Evolutionary conservation across 2,113 vertebrate genomes (phyloP).

Genomic region (Siniperca knerii): DNA sequence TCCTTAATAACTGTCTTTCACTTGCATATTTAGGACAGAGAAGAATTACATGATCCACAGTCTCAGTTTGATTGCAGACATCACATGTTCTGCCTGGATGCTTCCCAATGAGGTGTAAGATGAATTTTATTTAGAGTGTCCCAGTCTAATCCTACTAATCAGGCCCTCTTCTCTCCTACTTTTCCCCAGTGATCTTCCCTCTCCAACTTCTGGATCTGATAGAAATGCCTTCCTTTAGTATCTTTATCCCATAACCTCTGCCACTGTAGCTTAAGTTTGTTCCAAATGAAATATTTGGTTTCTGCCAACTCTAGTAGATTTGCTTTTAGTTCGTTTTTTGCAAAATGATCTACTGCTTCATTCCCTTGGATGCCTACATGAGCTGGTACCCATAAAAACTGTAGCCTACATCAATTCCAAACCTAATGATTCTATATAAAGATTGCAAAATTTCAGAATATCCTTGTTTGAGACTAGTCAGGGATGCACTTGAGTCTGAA

Average conservation of each 20-base stretch:
- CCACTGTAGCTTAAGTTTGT: too few species aligned
- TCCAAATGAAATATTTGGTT: neutral
- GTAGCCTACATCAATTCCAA: neutral
- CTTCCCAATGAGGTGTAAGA: neutral
- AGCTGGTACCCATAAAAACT: neutral
- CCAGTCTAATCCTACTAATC: neutral
- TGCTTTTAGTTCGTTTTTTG: neutral
- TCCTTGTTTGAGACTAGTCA: neutral
- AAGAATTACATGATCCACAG: neutral
- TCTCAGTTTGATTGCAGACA: neutral
- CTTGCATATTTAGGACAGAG: too few species aligned
- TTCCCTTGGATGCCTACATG: neutral
- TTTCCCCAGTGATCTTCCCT: neutral
- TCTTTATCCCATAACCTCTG: too few species aligned
- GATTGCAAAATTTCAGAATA: too few species aligned
- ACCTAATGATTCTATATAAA: neutral
- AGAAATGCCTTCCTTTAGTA: too few species aligned
- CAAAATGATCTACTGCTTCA: neutral
- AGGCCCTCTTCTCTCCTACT: neutral
- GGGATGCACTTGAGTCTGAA: neutral
- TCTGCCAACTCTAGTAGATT: neutral
- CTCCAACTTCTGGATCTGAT: neutral
- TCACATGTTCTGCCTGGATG: too few species aligned
- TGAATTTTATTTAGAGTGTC: neutral
- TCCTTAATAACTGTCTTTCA: neutral